These are phyloP conservation scores for Schlechtendalia chinensis DNA, from an alignment of 1,140 invertebrate genomes.

Conservation along the genomic window DNA sequence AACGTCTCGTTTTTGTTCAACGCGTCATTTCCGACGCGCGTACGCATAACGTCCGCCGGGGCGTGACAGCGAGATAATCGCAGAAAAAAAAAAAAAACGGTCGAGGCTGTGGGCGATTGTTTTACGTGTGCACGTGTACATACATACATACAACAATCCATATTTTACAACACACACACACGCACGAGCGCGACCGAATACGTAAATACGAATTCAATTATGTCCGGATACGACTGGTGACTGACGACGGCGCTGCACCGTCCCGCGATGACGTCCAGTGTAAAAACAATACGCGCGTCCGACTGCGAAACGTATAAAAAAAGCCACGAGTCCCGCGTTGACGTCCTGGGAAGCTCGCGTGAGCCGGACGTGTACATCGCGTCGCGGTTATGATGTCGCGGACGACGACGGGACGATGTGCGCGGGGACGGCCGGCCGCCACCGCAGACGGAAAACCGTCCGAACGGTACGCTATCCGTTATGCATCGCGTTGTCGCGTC, in stretches of 20 bases:
- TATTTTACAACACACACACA: too few relatives aligned
- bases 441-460: too few relatives aligned
- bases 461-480: too few relatives aligned
- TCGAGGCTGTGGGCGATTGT: background rate
- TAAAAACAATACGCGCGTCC: background rate
- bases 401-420: too few relatives aligned
- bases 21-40: too few relatives aligned
- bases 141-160: too few relatives aligned
- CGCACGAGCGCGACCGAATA: background rate
- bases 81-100: background rate
- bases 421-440: too few relatives aligned
- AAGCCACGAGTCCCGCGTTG: background rate
- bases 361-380: too few relatives aligned
- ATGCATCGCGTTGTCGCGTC: too few relatives aligned
- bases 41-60: background rate
- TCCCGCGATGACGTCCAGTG: background rate
- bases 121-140: too few relatives aligned
- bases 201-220: slow-evolving; percentile 22
- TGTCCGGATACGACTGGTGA: background rate
- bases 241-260: background rate
- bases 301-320: background rate
- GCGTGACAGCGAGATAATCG: background rate
- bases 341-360: background rate
- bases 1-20: too few relatives aligned
- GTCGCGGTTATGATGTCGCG: too few relatives aligned